phyloP scores from a whole-genome alignment of 1,140 invertebrate species.

The Oppia nitens region DNA sequence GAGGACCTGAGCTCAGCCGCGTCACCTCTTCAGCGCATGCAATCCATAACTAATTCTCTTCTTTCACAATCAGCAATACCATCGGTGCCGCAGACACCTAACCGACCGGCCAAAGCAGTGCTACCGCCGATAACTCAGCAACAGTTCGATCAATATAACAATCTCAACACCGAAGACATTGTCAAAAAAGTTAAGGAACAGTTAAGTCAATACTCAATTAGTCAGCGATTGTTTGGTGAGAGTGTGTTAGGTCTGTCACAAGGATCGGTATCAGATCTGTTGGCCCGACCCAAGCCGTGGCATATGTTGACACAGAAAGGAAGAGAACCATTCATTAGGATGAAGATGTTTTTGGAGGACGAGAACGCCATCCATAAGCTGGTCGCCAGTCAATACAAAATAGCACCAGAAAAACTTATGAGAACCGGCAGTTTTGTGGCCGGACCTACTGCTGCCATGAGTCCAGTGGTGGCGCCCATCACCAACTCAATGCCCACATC shows the following conservation, averaged over 20 bases:
- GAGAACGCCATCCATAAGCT: constrained; percentile 91
- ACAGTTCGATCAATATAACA: constrained; percentile 95
- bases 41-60: constrained; percentile 88
- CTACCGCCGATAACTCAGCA: constrained; percentile 95
- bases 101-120: constrained; percentile 69
- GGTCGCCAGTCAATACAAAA: constrained; percentile 92
- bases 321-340: constrained; percentile 86
- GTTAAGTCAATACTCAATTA: constrained; percentile 93
- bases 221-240: constrained; percentile 93
- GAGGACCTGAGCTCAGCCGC: constrained; percentile 18
- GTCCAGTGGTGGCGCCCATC: background rate
- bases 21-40: constrained; percentile 87
- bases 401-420: constrained; percentile 88
- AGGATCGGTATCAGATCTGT: constrained; percentile 81
- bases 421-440: constrained; percentile 74
- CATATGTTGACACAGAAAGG: constrained; percentile 94
- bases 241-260: constrained; percentile 89
- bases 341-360: constrained; percentile 96
- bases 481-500: background rate
- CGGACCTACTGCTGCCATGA: constrained; percentile 7
- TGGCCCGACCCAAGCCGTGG: constrained; percentile 90
- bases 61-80: constrained; percentile 60
- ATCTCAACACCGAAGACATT: constrained; percentile 95
- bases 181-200: constrained; percentile 94
- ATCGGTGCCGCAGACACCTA: constrained; percentile 22